Base-by-base conservation (phyloP, 2,797 vertebrate species). In the Manis crassicaudata region DNA sequence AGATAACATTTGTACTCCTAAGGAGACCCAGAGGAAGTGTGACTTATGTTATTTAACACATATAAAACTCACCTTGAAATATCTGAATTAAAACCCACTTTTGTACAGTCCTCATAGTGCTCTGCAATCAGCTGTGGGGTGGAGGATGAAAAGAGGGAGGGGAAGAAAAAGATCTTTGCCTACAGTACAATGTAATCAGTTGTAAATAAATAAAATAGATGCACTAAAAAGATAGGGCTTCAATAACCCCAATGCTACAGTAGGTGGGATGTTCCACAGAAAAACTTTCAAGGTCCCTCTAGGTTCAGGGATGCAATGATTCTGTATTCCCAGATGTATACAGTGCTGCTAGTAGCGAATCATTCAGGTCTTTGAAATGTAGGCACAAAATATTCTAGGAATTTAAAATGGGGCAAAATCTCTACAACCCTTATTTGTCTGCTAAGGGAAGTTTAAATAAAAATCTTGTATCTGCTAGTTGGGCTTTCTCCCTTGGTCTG, bases 41-140 rank as follows among this genome's bases (percentile, higher is more conserved):
- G 20, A 93, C 21, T 62, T 60, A 50, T 76, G 68, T 52, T 65
- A 83, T 27, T 79, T 29, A 77, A 70, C 7, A 83, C 54, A 85
- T 50, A 67, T 73, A 76, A 92, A 92, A 84, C 40, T 97, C 87
- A 88, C 60, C 62, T 94, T 95, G 62, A 88, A 88, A 94, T 90
- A 70, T 67, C 17, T 82, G 35, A 91, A 91, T 82, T 75, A 82
- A 96, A 94, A 88, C 23, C 13, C 32, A 90, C 52, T 79, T 88
- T 90, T 0, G 0, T 76, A 80, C 46, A 92, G 23, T 80, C 63
- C 17, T 90, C 76, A 85, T 86, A 80, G n/a, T 70, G 43, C 27
- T 95, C 79, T 93, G 46, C 58, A 94, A 75, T 91, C 56, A 92
- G 37, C 54, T 97, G 68, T 43, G 27, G 17, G 2, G 12, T 85